Evolutionary conservation across 2,888 invertebrate genomes (phyloP).

Genomic region (Megalurothrips usitatus): DNA sequence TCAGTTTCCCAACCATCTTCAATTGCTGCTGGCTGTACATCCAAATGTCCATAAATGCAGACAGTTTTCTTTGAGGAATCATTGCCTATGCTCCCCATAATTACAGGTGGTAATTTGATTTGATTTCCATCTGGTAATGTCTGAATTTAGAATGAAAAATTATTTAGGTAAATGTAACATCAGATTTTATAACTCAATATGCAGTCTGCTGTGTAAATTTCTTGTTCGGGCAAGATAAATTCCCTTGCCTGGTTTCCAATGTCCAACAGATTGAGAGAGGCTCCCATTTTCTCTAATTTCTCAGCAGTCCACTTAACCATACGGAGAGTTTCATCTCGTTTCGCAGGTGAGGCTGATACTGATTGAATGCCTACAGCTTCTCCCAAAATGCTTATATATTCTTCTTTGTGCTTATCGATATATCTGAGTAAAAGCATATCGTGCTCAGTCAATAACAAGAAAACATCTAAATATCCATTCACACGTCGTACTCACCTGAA

Average conservation of each 20-base stretch:
- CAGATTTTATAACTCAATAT: not conserved
- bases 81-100: constrained; percentile 73
- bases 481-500: constrained; percentile 40
- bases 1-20: constrained; percentile 95
- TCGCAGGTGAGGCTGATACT: constrained; percentile 87
- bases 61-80: constrained; percentile 88
- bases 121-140: constrained; percentile 63
- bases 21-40: constrained; percentile 91
- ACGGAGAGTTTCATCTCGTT: constrained; percentile 69
- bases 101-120: constrained; percentile 78
- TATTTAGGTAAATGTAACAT: not conserved
- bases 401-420: constrained; percentile 70
- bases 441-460: no score
- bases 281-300: constrained; percentile 65
- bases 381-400: constrained; percentile 71
- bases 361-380: constrained; percentile 91
- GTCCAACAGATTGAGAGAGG: constrained; percentile 65
- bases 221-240: no score
- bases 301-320: constrained; percentile 82
- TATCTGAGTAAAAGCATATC: constrained; percentile 51
- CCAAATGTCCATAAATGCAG: constrained; percentile 93
- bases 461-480: not conserved
- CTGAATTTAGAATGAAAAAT: constrained; percentile 35
- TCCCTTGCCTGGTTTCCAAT: constrained; percentile 61
- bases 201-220: not conserved